phyloP scores from a whole-genome alignment of 2,888 invertebrate genomes.

The Pammene aurita region DNA sequence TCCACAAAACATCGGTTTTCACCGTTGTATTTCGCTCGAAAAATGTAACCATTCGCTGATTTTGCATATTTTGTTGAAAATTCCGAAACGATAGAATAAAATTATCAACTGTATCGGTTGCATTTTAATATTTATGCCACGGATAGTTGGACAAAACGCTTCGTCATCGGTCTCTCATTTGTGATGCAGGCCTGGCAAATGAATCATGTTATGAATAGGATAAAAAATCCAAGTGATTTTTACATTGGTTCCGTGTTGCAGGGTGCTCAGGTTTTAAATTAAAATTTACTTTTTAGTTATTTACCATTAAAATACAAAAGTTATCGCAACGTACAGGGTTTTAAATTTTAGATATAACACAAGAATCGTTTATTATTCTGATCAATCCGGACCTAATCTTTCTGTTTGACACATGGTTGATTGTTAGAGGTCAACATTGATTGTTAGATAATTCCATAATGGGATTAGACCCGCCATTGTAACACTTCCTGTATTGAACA shows the following conservation, averaged over 20 bases:
- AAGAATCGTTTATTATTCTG: too few species aligned
- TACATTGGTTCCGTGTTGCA: neutral
- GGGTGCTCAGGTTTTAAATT: neutral
- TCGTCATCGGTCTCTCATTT: constrained; percentile 34
- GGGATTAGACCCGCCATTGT: too few species aligned
- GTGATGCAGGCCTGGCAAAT: constrained; percentile 25
- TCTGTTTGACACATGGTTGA: too few species aligned
- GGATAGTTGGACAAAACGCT: constrained; percentile 35
- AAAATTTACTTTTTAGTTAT: neutral
- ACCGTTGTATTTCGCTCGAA: constrained; percentile 37
- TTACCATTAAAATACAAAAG: neutral
- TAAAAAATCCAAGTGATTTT: constrained; percentile 10
- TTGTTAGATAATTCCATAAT: too few species aligned
- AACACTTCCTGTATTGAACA: too few species aligned
- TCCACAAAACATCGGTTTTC: constrained; percentile 40
- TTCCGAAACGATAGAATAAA: constrained; percentile 34
- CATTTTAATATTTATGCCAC: constrained; percentile 33
- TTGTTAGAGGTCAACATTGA: too few species aligned
- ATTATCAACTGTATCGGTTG: constrained; percentile 35
- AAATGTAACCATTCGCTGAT: constrained; percentile 39
- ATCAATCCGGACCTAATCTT: too few species aligned
- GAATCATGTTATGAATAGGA: constrained; percentile 26
- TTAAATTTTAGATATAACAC: too few species aligned
- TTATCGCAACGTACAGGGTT: too few species aligned
- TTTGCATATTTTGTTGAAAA: constrained; percentile 40